Evolutionary conservation across 1,140 invertebrate genomes (phyloP).

Genomic region (Tenebrio molitor): DNA sequence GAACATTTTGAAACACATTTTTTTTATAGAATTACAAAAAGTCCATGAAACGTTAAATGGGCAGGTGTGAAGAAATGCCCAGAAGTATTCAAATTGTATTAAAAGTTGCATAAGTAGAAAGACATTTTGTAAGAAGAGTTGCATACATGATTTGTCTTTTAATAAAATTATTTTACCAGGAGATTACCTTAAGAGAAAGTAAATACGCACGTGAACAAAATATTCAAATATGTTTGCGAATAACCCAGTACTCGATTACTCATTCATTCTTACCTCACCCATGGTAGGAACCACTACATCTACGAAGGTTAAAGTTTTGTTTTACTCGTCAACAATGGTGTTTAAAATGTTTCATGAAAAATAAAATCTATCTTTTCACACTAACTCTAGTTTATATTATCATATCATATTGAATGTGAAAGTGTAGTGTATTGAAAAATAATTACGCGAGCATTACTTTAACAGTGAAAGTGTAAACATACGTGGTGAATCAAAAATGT

Average conservation of each 20-base stretch:
- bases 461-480: conserved; percentile 44
- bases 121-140: neutral
- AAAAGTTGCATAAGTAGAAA: neutral
- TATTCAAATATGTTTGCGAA: conserved; percentile 61
- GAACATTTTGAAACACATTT: too few species aligned
- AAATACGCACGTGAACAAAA: conserved; percentile 62
- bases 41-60: too few species aligned
- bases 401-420: conserved; percentile 25
- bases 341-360: too few species aligned
- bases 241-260: conserved; percentile 57
- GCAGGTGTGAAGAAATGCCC: too few species aligned
- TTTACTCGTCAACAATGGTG: conserved; percentile 35
- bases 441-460: conserved; percentile 23
- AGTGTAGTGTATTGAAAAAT: conserved; percentile 34
- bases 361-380: too few species aligned
- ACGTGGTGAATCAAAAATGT: conserved; percentile 36
- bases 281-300: conserved; percentile 34
- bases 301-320: neutral
- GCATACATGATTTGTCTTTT: neutral
- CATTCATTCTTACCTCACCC: conserved; percentile 59
- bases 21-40: too few species aligned
- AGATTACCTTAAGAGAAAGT: conserved; percentile 57
- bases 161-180: neutral
- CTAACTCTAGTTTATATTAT: conserved; percentile 46
- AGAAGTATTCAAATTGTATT: too few species aligned